Base-by-base conservation (phyloP, 2,888 invertebrate species). In the Cheilosia grossa region DNA sequence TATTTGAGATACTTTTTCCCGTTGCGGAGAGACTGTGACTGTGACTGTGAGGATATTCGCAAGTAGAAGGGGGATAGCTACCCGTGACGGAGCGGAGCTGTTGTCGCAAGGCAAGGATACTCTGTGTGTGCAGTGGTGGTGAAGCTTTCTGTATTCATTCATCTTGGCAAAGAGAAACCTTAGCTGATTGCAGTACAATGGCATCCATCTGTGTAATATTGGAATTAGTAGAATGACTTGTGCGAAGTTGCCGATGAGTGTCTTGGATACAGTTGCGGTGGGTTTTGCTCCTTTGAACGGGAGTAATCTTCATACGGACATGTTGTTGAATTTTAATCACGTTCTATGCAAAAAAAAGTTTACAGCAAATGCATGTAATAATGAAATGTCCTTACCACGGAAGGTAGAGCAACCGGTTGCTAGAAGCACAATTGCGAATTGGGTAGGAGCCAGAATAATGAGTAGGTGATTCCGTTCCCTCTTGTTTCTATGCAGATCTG, bases 1-100 rank as follows among this genome's bases (percentile, higher is more conserved):
- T 30, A 37, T 54, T 44, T 69, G 24, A 58, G 30, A 44, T 33
- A 49, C 3, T 70, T 58, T 70, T 58, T 58, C 51, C 49, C 70
- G 21, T 58, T 58, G 17, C n/a, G 58, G 5, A 47, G 51, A 37
- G 56, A 56, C 47, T 24, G 66, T 37, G 37, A 37, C 37, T 69
- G 56, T 30, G 47, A 58, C 15, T 21, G n/a, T 24, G 42, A 33
- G 17, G 6, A 56, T 56, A 33, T 6, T 1, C 15, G 4, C 44
- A 4, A 44, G 17, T 6, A 6, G 9, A 17, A 9, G 3, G 3
- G 9, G 9, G 47, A 19, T 3, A 47, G 17, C 9, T 24, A 42
- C 13, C 24, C 10, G 17, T 2, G 30, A 7, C 42, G 54, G 67
- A 30, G 54, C 21, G 1, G 2, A 1, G 1, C 42, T 54, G 56